Evolutionary conservation across 2,888 invertebrate genomes (phyloP).

Genomic region (Cremastinae sp.): DNA sequence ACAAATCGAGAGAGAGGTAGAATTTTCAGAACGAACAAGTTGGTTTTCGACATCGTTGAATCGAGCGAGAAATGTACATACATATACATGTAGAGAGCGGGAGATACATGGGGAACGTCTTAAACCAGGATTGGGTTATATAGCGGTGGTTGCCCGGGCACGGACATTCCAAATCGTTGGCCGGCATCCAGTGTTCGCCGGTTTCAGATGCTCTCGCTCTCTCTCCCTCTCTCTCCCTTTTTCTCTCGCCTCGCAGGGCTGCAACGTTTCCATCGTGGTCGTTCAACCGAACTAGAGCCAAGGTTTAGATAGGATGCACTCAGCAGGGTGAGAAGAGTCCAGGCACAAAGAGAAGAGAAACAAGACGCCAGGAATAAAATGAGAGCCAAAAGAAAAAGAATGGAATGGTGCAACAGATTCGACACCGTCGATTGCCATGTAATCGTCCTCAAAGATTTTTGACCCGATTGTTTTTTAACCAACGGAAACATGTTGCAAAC

Average conservation of each 20-base stretch:
- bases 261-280: conserved; percentile 68
- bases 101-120: conserved; percentile 50
- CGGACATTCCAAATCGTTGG: conserved; percentile 68
- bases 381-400: conserved; percentile 3
- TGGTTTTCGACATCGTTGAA: conserved; percentile 43
- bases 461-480: neutral
- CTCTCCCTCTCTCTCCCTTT: conserved; percentile 30
- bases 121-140: conserved; percentile 62
- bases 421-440: conserved; percentile 12
- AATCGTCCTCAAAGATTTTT: conserved; percentile 20
- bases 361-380: conserved; percentile 44
- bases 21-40: conserved; percentile 33
- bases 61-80: conserved; percentile 24
- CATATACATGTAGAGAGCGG: conserved; percentile 21
- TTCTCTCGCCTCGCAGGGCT: conserved; percentile 56
- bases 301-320: conserved; percentile 44
- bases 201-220: no score
- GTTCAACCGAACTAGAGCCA: conserved; percentile 52
- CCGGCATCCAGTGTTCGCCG: conserved; percentile 69
- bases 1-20: neutral
- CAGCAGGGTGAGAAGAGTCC: conserved; percentile 52
- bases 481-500: neutral
- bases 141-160: conserved; percentile 52
- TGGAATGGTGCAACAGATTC: conserved; percentile 55
- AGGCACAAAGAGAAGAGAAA: conserved; percentile 57